Conservation (phyloP, 1,140 invertebrate genomes). For the Drosophila albomicans region DNA sequence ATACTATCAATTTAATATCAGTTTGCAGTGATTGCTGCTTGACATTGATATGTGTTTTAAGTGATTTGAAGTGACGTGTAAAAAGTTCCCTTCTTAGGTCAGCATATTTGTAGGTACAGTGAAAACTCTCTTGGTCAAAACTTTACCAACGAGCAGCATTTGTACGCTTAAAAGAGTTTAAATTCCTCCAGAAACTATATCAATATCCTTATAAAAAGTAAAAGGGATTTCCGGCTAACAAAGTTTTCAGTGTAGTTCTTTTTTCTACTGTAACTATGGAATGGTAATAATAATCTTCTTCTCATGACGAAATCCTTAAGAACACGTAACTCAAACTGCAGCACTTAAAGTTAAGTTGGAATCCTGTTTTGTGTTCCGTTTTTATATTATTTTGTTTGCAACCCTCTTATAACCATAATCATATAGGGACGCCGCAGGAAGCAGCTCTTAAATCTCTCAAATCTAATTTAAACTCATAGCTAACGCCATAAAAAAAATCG, state of each 20-base stretch:
- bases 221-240: too few relatives aligned
- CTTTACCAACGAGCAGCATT: too few relatives aligned
- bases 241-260: too few relatives aligned
- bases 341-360: neutral
- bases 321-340: neutral
- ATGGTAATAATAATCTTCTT: too few relatives aligned
- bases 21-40: neutral
- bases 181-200: too few relatives aligned
- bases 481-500: constrained; percentile 1
- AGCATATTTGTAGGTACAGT: too few relatives aligned
- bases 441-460: neutral
- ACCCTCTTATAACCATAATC: neutral
- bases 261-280: too few relatives aligned
- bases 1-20: constrained; percentile 3
- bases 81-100: too few relatives aligned
- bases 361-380: neutral
- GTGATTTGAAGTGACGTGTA: too few relatives aligned
- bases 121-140: too few relatives aligned
- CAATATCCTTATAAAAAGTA: too few relatives aligned
- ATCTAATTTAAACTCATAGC: constrained; percentile 14
- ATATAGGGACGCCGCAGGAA: neutral
- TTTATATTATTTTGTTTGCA: neutral
- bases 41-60: neutral
- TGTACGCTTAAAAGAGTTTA: too few relatives aligned
- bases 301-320: neutral